phyloP scores from a whole-genome alignment of 37 sponge, comb jelly and placozoan genomes.

The Agelas oroides region DNA sequence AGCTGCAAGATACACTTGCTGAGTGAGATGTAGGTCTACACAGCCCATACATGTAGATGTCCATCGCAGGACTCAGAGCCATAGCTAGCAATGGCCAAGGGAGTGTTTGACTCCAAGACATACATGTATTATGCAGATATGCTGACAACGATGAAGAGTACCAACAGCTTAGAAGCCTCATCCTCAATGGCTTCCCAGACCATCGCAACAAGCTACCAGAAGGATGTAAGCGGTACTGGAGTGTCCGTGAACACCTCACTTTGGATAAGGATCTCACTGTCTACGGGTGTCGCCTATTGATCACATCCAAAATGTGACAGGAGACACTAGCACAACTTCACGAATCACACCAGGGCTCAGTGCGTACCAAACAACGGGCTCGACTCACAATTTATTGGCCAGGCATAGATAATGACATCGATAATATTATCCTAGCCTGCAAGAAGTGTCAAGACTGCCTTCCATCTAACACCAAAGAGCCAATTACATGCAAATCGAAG shows the following conservation, averaged over 20 bases:
- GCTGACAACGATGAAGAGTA: conserved; percentile 38
- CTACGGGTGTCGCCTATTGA: conserved; percentile 30
- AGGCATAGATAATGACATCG: no score
- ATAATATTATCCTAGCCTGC: conserved; percentile 11
- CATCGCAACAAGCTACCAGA: background rate
- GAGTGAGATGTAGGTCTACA: background rate
- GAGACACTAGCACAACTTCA: background rate
- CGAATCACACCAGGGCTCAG: no score
- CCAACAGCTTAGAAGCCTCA: conserved; percentile 20
- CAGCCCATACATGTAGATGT: background rate
- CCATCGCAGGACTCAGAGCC: conserved; percentile 20
- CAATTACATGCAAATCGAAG: background rate
- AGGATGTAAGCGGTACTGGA: conserved; percentile 22
- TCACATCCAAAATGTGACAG: conserved; percentile 10
- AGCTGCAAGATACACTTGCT: conserved; percentile 14
- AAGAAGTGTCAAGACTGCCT: conserved; percentile 20
- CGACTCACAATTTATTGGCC: no score
- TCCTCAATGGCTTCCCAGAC: conserved; percentile 40
- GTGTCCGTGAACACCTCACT: conserved; percentile 9
- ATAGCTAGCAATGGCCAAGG: background rate
- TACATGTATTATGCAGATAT: background rate
- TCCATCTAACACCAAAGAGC: conserved; percentile 20
- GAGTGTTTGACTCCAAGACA: conserved; percentile 15
- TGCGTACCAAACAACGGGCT: no score
- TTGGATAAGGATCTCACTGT: conserved; percentile 41